Conservation (phyloP, 2,888 invertebrate species). For the Platerodrilus igneus region DNA sequence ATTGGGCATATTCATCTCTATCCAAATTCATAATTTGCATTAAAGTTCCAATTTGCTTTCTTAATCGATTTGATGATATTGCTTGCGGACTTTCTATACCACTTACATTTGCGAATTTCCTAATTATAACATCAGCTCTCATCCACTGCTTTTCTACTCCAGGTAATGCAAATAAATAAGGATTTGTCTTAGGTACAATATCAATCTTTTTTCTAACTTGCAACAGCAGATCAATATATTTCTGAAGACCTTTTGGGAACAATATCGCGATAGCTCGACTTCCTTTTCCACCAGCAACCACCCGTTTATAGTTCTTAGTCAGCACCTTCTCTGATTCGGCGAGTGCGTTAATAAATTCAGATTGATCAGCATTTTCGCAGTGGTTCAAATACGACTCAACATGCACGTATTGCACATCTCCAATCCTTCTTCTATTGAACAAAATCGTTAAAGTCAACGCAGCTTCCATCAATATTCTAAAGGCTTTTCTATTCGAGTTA, state of each 20-base stretch:
- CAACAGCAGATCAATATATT: constrained; percentile 15
- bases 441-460: constrained; percentile 12
- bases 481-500: constrained; percentile 4
- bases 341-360: constrained; percentile 11
- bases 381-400: constrained; percentile 11
- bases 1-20: constrained; percentile 7
- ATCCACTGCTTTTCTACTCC: constrained; percentile 11
- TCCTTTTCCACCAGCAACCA: constrained; percentile 20
- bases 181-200: constrained; percentile 15
- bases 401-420: constrained; percentile 13
- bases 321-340: constrained; percentile 15
- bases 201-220: constrained; percentile 11
- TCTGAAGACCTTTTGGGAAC: constrained; percentile 14
- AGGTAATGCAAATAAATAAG: constrained; percentile 19
- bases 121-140: constrained; percentile 12
- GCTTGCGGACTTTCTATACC: constrained; percentile 10
- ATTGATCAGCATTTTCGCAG: constrained; percentile 11
- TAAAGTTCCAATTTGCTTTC: constrained; percentile 16
- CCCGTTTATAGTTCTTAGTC: constrained; percentile 12
- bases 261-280: constrained; percentile 16
- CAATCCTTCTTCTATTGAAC: constrained; percentile 18
- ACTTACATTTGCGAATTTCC: constrained; percentile 11
- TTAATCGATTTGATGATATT: constrained; percentile 13
- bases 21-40: constrained; percentile 14
- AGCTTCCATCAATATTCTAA: constrained; percentile 7